Percentiles rank a stretch among this genome's conserved stretches.
These are phyloP conservation scores for Dinoponera quadriceps DNA, from an alignment of 1,140 invertebrate genomes.

Conservation along the genomic window DNA sequence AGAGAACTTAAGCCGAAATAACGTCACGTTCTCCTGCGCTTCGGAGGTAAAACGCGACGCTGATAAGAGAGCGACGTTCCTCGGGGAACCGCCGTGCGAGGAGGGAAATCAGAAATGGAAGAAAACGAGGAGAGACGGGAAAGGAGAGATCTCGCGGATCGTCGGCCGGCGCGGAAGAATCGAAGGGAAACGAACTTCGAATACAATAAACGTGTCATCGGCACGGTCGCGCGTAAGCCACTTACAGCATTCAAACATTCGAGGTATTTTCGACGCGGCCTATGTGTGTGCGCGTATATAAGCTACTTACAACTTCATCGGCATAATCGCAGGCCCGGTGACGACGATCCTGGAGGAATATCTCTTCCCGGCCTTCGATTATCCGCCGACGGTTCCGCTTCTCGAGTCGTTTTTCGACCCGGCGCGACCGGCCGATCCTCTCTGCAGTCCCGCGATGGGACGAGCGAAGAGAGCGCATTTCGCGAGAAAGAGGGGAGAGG, in stretches of 20 bases:
- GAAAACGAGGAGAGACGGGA: neutral
- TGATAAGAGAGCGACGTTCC: neutral
- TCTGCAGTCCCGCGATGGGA: too few species aligned
- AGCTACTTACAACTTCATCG: constrained; percentile 51
- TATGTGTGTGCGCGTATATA: constrained; percentile 8
- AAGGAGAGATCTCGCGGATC: neutral
- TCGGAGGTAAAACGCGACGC: constrained; percentile 19
- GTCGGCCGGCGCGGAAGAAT: too few species aligned
- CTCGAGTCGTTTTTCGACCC: neutral
- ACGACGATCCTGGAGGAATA: neutral
- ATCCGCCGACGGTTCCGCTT: neutral
- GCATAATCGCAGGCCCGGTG: constrained; percentile 27
- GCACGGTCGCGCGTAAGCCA: constrained; percentile 19
- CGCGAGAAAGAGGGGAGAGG: neutral
- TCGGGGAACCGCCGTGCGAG: neutral
- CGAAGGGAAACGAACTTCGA: constrained; percentile 8
- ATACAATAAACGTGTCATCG: neutral
- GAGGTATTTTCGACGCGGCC: constrained; percentile 45
- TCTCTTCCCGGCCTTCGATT: constrained; percentile 13
- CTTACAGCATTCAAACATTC: constrained; percentile 48
- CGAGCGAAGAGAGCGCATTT: too few species aligned
- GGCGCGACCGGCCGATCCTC: constrained; percentile 11
- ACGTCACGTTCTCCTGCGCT: too few species aligned
- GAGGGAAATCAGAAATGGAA: neutral
- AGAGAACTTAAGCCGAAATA: too few species aligned